Base-by-base conservation (phyloP, 2,113 vertebrate genomes). In the Abramis brama region DNA sequence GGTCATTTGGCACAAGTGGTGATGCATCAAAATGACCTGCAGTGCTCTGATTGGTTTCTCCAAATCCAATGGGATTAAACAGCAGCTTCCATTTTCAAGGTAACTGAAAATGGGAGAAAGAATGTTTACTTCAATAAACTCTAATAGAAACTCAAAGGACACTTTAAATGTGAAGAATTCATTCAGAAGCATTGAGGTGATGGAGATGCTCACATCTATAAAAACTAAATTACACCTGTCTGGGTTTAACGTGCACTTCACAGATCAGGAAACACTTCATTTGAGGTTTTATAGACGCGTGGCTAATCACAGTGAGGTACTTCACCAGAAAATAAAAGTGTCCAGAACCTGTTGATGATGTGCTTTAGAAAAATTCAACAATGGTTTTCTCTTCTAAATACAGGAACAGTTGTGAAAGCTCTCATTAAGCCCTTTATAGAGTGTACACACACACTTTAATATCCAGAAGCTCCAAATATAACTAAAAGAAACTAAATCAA, bases 1-100 rank as follows among this genome's bases (percentile, higher is more conserved):
- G 50, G 71, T 83, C 52, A 79, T 79, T 23, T 83, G 33, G 59
- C 59, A 66, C 11, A 21, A 80, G 6, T 17, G 55, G 33, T 64
- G 66, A 74, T 52, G 19, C 9, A 71, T 39, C 66, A 36, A 59
- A 39, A 57, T 82, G 78, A 39, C 5, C 5, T 19, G 52, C 19
- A 55, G 2, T 19, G 17, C 17, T 50, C 47, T 50, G 50, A 68
- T 36, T 45, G 47, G 64, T 43, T 45, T 45, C 50, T 78, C 76
- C 1, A 71, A 21, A 70, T 68, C 82, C 71, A 30, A 39, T 47
- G 52, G 1, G 1, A 39, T 71, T 39, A 23, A 71, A 70, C 66
- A 70, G 33, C 17, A 57, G 27, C 1, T 5, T 13, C 9, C 27
- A 57, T 33, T 55, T 57, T 21, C 15, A 78, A 78, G 30, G 52